Evolutionary conservation across 1,140 invertebrate genomes (phyloP).

Genomic region (Trinorchestia longiramus): DNA sequence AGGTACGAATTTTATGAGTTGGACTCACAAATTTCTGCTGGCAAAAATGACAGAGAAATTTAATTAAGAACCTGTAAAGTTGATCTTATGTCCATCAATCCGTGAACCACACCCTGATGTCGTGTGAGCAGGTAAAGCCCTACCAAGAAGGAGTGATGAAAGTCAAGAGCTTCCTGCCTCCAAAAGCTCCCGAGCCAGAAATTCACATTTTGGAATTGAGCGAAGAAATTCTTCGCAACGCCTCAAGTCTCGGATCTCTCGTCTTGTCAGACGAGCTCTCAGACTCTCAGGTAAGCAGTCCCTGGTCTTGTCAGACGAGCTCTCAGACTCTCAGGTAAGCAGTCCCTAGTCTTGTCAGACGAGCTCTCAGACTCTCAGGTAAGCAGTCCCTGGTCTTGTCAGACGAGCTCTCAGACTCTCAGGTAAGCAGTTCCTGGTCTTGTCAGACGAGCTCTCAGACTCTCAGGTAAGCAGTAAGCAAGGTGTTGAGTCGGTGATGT

Average conservation of each 20-base stretch:
- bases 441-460: constrained; percentile 56
- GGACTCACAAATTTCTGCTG: too few species aligned
- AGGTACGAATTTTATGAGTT: too few species aligned
- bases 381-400: constrained; percentile 40
- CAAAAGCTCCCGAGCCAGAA: constrained; percentile 55
- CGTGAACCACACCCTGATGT: background rate
- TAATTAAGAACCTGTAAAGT: background rate
- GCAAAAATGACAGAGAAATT: background rate
- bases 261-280: constrained; percentile 56
- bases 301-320: constrained; percentile 54
- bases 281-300: constrained; percentile 34
- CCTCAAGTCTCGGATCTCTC: constrained; percentile 21
- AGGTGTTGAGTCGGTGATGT: too few species aligned
- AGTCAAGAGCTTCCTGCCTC: constrained; percentile 57
- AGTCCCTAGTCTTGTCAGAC: constrained; percentile 49
- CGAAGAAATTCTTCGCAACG: constrained; percentile 51
- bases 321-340: constrained; percentile 50
- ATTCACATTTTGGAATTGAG: constrained; percentile 57
- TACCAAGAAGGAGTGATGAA: constrained; percentile 56
- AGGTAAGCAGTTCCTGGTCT: constrained; percentile 22
- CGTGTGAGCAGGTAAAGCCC: constrained; percentile 55
- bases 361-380: constrained; percentile 55
- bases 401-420: constrained; percentile 55
- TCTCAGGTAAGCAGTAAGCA: constrained; percentile 21
- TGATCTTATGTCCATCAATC: background rate